phyloP scores from a whole-genome alignment of 2,113 vertebrate species.

The Mungos mungo region DNA sequence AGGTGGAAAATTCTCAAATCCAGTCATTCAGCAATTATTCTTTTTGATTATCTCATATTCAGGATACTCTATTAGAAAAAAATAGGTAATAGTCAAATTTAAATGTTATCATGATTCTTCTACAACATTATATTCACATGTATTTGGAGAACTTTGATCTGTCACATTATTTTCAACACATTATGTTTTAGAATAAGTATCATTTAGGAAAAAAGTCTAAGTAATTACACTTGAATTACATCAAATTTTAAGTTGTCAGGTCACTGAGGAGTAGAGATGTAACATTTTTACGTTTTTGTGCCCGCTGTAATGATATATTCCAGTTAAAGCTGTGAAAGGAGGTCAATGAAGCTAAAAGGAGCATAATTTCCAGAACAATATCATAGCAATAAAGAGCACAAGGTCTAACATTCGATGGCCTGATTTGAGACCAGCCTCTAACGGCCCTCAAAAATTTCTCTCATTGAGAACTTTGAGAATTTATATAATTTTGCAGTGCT shows the following conservation, averaged over 20 bases:
- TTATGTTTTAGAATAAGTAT: neutral
- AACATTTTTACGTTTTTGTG: neutral
- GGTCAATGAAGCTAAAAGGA: neutral
- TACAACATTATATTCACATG: neutral
- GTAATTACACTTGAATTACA: neutral
- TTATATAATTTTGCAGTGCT: neutral
- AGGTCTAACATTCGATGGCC: neutral
- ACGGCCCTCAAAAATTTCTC: neutral
- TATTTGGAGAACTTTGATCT: neutral
- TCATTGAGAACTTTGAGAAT: neutral
- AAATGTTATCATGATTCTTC: neutral
- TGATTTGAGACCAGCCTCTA: neutral
- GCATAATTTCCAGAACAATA: neutral
- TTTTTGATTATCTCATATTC: neutral
- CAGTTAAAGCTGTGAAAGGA: neutral
- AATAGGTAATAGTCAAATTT: neutral
- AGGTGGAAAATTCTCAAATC: neutral
- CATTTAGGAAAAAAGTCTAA: neutral
- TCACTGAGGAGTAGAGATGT: neutral
- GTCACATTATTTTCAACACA: neutral
- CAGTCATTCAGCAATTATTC: neutral
- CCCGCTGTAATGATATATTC: neutral
- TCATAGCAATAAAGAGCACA: neutral
- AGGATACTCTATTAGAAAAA: neutral
- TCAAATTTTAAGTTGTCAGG: neutral